A percentile compares a stretch with the other conserved stretches of the same genome.
Conservation (phyloP, 2,888 invertebrate species). For the Pseudococcus jackbeardsleyi region DNA sequence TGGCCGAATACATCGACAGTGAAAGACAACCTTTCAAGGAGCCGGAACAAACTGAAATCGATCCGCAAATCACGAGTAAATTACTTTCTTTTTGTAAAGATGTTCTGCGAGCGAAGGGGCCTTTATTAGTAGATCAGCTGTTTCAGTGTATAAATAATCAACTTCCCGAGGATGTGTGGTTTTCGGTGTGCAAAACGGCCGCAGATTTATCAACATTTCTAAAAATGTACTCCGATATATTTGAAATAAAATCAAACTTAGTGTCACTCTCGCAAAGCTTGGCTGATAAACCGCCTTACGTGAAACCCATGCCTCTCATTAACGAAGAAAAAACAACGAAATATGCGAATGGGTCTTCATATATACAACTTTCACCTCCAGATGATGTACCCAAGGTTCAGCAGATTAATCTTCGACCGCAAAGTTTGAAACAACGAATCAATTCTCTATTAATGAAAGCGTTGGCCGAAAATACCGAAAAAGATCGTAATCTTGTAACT, state of each 20-base stretch:
- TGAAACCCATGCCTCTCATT: constrained; percentile 69
- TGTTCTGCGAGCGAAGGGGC: constrained; percentile 85
- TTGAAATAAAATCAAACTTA: constrained; percentile 89
- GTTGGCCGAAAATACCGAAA: constrained; percentile 85
- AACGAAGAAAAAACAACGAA: constrained; percentile 73
- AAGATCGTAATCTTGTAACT: constrained; percentile 73
- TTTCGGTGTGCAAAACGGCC: constrained; percentile 90
- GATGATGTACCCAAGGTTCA: constrained; percentile 56
- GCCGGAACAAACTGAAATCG: constrained; percentile 83
- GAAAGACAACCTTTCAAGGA: constrained; percentile 79
- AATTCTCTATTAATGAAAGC: constrained; percentile 90
- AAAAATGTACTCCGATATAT: constrained; percentile 93
- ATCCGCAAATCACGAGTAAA: constrained; percentile 86
- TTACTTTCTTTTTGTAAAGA: constrained; percentile 86
- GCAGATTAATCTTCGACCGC: constrained; percentile 73
- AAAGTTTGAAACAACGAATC: constrained; percentile 88
- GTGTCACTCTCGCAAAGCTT: constrained; percentile 63
- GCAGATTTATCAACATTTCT: constrained; percentile 91
- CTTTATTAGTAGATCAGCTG: constrained; percentile 87
- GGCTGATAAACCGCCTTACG: constrained; percentile 66
- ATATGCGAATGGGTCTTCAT: constrained; percentile 72
- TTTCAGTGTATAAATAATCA: constrained; percentile 84
- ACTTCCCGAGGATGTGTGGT: constrained; percentile 84
- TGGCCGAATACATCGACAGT: constrained; percentile 77
- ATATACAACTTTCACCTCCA: constrained; percentile 65